Conservation (phyloP, 1,140 invertebrate species). For the Zophobas atratus region DNA sequence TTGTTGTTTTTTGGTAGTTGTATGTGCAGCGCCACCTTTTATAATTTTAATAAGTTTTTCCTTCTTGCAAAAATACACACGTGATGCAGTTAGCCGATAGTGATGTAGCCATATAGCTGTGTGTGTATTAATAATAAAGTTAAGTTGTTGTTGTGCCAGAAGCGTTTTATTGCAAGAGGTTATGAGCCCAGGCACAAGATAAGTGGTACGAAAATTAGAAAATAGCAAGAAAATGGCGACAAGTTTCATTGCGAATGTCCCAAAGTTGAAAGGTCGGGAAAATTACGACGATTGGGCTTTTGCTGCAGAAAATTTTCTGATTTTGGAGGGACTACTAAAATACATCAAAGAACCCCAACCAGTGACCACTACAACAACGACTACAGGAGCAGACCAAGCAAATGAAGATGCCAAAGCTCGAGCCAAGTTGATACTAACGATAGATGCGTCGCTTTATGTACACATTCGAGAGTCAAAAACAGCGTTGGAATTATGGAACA, state of each 20-base stretch:
- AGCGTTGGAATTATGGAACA: conserved; percentile 48
- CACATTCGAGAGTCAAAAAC: conserved; percentile 48
- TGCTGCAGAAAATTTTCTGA: conserved; percentile 57
- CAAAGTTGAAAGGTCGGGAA: conserved; percentile 58
- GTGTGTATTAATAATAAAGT: no score
- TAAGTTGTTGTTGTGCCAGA: no score
- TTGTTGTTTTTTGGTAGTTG: no score
- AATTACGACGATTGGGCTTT: conserved; percentile 61
- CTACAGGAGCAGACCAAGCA: background rate
- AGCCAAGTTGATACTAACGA: conserved; percentile 51
- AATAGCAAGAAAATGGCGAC: no score
- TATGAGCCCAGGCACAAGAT: no score
- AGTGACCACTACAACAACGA: background rate
- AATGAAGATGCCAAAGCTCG: conserved; percentile 33
- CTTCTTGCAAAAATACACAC: no score
- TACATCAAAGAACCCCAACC: background rate
- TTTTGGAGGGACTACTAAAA: conserved; percentile 53
- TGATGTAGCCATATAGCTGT: no score
- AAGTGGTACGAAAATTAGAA: no score
- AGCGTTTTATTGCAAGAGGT: no score
- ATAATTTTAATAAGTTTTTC: no score
- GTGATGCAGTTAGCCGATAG: no score
- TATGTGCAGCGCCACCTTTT: no score
- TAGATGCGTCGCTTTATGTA: conserved; percentile 53
- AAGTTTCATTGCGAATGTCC: conserved; percentile 38